A percentile compares a stretch with the other conserved stretches of the same genome.
phyloP scores from a whole-genome alignment of 2,113 vertebrate genomes.

The Micronisus gabar region DNA sequence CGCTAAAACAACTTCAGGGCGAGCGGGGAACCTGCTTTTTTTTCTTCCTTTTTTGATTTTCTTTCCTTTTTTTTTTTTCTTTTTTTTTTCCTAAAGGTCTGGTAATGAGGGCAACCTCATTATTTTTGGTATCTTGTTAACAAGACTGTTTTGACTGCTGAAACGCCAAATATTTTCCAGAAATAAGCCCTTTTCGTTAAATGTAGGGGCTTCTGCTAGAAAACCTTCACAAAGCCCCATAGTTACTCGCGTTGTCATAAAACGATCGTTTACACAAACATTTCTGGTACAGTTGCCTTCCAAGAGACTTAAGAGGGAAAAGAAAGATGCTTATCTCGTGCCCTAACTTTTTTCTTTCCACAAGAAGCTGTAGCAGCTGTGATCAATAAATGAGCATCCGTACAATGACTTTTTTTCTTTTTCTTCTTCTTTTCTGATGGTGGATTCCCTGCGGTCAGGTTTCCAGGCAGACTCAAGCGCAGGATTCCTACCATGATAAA shows the following conservation, averaged over 20 bases:
- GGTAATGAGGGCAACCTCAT: too few relatives aligned
- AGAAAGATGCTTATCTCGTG: neutral
- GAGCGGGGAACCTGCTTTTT: neutral
- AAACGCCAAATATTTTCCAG: too few relatives aligned
- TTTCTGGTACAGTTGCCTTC: too few relatives aligned
- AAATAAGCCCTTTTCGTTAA: too few relatives aligned
- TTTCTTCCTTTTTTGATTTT: rapidly evolving
- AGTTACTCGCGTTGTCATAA: too few relatives aligned
- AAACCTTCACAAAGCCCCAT: too few relatives aligned
- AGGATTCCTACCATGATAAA: conserved; percentile 95
- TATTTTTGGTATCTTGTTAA: too few relatives aligned
- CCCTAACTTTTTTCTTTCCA: neutral
- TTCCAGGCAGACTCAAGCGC: conserved; percentile 86
- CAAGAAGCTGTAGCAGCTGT: neutral
- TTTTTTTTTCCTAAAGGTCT: neutral
- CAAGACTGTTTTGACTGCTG: too few relatives aligned
- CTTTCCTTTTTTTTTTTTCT: rapidly evolving
- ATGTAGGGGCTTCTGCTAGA: too few relatives aligned
- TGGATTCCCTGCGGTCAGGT: conserved; percentile 72
- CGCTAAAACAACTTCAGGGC: neutral
- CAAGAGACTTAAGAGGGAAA: too few relatives aligned
- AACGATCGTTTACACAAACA: too few relatives aligned
- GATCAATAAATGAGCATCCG: neutral
- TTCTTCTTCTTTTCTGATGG: conserved; percentile 32
- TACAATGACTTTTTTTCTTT: conserved; percentile 8